A percentile compares a stretch with the other conserved stretches of the same genome.
Conservation (phyloP, 1,140 invertebrate genomes). For the Neodiprion lecontei region DNA sequence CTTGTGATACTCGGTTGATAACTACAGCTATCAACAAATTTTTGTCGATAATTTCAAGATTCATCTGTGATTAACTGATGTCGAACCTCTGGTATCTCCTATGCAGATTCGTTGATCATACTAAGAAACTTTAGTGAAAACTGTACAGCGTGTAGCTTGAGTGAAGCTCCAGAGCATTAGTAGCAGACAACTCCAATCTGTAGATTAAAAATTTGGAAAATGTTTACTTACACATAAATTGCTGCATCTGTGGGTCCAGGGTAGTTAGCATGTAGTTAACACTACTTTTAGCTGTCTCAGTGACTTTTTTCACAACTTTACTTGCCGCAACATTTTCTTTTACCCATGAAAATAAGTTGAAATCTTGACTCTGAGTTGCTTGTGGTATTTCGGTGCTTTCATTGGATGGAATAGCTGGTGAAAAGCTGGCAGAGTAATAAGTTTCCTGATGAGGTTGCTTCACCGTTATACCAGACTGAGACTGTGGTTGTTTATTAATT, state of each 20-base stretch:
- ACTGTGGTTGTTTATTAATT: constrained; percentile 25
- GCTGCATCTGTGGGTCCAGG: constrained; percentile 89
- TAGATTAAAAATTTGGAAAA: constrained; percentile 56
- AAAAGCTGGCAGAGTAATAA: constrained; percentile 19
- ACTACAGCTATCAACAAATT: too few relatives aligned
- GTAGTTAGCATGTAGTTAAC: constrained; percentile 88
- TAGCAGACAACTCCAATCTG: background rate
- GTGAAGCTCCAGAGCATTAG: too few relatives aligned
- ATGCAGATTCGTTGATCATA: too few relatives aligned
- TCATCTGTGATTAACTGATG: background rate
- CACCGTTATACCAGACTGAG: constrained; percentile 21
- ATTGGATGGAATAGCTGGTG: constrained; percentile 31
- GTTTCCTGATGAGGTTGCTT: constrained; percentile 23
- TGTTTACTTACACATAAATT: constrained; percentile 77
- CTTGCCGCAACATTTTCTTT: constrained; percentile 58
- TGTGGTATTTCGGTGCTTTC: constrained; percentile 24
- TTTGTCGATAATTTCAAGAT: too few relatives aligned
- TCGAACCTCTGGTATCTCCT: background rate
- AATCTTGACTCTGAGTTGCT: background rate
- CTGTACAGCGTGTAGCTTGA: too few relatives aligned
- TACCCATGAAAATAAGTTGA: constrained; percentile 60
- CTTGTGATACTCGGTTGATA: too few relatives aligned
- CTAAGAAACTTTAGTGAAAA: too few relatives aligned
- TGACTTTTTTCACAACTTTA: constrained; percentile 67
- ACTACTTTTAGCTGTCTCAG: constrained; percentile 84